These are phyloP conservation scores for Euura saliciscinereae DNA, from an alignment of 1,140 invertebrate genomes.

Conservation along the genomic window DNA sequence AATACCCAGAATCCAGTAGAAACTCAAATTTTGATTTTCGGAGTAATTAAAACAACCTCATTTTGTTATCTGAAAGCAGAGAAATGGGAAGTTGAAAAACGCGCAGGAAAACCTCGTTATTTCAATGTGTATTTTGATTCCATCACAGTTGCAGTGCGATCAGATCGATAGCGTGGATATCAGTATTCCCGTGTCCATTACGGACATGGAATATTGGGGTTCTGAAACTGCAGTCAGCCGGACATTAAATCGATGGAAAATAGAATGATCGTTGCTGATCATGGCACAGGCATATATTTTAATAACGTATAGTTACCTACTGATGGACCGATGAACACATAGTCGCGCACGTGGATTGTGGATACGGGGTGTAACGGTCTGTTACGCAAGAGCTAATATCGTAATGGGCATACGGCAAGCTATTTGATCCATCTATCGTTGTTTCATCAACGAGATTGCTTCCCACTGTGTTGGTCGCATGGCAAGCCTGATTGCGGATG, in stretches of 20 bases:
- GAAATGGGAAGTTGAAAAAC: too few species aligned
- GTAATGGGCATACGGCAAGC: neutral
- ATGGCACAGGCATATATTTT: neutral
- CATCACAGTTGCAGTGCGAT: too few species aligned
- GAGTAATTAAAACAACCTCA: too few species aligned
- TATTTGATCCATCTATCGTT: neutral
- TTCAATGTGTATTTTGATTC: too few species aligned
- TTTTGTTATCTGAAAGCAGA: too few species aligned
- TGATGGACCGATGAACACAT: neutral
- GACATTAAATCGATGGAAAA: neutral
- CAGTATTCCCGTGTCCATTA: too few species aligned
- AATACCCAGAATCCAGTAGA: too few species aligned
- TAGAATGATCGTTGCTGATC: neutral
- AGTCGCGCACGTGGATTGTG: neutral
- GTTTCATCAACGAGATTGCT: neutral
- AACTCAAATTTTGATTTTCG: too few species aligned
- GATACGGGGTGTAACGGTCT: neutral
- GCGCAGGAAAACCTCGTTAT: too few species aligned
- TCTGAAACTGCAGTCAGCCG: neutral
- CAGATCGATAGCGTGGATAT: too few species aligned
- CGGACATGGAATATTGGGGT: too few species aligned
- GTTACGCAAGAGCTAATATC: constrained; percentile 3
- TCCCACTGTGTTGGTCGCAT: neutral
- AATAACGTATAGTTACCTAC: neutral
- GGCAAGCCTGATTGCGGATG: too few species aligned